Percentiles rank a stretch among this genome's conserved stretches.
Evolutionary conservation across 1,140 invertebrate species (phyloP).

Genomic region (Drosophila willistoni): DNA sequence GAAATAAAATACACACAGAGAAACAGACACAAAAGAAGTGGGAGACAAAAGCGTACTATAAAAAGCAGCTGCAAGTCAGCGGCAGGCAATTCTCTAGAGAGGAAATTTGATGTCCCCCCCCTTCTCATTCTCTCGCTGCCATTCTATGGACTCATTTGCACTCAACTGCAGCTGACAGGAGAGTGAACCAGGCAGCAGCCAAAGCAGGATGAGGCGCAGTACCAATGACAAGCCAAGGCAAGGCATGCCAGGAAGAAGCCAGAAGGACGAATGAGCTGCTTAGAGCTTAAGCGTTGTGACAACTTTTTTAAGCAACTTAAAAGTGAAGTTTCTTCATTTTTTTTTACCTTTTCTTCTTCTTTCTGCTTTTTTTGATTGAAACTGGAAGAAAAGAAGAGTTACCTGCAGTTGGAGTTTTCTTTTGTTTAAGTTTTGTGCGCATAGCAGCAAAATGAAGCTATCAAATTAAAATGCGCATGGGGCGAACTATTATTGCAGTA

Average conservation of each 20-base stretch:
- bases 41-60: slow-evolving; percentile 45
- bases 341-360: not conserved
- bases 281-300: slow-evolving; percentile 75
- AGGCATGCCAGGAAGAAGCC: slow-evolving; percentile 22
- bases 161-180: slow-evolving; percentile 70
- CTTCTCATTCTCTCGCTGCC: not conserved
- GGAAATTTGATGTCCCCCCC: slow-evolving; percentile 50
- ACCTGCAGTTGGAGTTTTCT: slow-evolving; percentile 65
- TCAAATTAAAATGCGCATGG: slow-evolving; percentile 74
- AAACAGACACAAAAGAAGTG: slow-evolving; percentile 32
- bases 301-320: slow-evolving; percentile 79
- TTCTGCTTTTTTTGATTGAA: not conserved
- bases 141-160: slow-evolving; percentile 66
- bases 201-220: too few relatives aligned
- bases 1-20: slow-evolving; percentile 18
- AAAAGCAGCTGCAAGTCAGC: slow-evolving; percentile 75
- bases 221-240: too few relatives aligned
- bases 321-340: slow-evolving; percentile 54
- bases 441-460: slow-evolving; percentile 69
- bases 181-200: not conserved
- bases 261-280: slow-evolving; percentile 45
- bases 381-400: slow-evolving; percentile 40
- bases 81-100: slow-evolving; percentile 42
- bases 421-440: slow-evolving; percentile 70
- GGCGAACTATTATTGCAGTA: slow-evolving; percentile 8